A percentile compares a stretch with the other conserved stretches of the same genome.
These are phyloP conservation scores for Ctenopoma multispine DNA, from an alignment of 2,797 vertebrate species.

Conservation along the genomic window DNA sequence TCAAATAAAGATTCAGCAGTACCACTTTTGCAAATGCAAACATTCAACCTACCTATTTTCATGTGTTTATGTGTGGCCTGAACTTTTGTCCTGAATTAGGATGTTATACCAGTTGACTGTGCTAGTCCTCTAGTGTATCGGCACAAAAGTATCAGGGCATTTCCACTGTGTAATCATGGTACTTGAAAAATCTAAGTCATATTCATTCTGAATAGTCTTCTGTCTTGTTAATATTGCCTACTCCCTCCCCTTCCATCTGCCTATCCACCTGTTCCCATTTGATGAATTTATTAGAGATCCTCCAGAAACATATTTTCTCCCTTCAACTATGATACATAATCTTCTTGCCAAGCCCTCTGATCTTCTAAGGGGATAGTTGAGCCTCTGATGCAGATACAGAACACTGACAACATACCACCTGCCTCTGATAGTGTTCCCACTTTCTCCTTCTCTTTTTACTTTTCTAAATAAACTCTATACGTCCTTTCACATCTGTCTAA, in stretches of 20 bases:
- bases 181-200: neutral
- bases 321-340: constrained; percentile 15
- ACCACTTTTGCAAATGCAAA: too few relatives aligned
- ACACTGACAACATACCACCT: neutral
- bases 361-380: constrained; percentile 5
- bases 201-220: constrained; percentile 3
- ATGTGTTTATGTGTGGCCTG: neutral
- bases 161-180: neutral
- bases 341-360: constrained; percentile 27
- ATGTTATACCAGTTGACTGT: neutral
- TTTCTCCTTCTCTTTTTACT: neutral
- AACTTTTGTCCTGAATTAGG: neutral
- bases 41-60: too few relatives aligned
- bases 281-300: constrained; percentile 25
- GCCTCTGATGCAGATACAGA: constrained; percentile 6
- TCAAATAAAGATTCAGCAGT: too few relatives aligned
- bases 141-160: neutral
- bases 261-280: constrained; percentile 30
- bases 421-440: neutral
- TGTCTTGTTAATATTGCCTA: constrained; percentile 21
- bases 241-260: constrained; percentile 28
- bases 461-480: neutral
- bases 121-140: neutral
- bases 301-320: constrained; percentile 26
- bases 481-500: constrained; percentile 4